Evolutionary conservation across 2,888 invertebrate genomes (phyloP).

Genomic region (Strigamia maritima): DNA sequence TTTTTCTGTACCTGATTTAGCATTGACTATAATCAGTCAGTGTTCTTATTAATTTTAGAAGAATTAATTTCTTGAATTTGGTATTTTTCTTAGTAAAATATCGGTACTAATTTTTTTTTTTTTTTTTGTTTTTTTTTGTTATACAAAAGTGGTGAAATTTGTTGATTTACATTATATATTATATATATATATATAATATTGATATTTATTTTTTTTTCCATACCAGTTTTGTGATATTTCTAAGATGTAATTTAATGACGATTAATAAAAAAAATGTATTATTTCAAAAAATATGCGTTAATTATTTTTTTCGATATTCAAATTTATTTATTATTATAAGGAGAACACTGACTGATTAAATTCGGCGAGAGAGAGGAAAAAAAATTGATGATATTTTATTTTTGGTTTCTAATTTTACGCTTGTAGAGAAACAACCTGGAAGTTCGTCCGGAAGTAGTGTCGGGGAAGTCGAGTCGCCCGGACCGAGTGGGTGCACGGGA

Average conservation of each 20-base stretch:
- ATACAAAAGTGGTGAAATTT: background rate
- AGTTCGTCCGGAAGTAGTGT: slow-evolving; percentile 28
- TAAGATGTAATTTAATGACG: background rate
- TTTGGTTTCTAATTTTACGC: background rate
- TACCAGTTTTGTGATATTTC: background rate
- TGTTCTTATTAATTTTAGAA: background rate
- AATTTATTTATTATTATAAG: background rate
- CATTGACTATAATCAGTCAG: background rate
- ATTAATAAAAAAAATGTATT: background rate
- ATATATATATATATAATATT: no score
- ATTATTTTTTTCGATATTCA: background rate
- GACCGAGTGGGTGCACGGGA: slow-evolving; percentile 3
- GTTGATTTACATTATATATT: background rate
- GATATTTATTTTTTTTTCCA: background rate
- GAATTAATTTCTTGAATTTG: no score
- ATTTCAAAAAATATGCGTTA: background rate
- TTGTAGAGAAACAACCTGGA: background rate
- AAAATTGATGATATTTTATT: background rate
- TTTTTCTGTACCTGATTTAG: background rate
- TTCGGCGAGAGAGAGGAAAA: background rate
- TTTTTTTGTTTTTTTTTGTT: background rate
- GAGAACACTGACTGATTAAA: background rate
- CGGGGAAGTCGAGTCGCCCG: slow-evolving; percentile 17
- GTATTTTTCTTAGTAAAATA: no score
- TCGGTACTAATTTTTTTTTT: no score